These are phyloP conservation scores for Toxonevra muliebris DNA, from an alignment of 2,888 invertebrate genomes.

Conservation along the genomic window DNA sequence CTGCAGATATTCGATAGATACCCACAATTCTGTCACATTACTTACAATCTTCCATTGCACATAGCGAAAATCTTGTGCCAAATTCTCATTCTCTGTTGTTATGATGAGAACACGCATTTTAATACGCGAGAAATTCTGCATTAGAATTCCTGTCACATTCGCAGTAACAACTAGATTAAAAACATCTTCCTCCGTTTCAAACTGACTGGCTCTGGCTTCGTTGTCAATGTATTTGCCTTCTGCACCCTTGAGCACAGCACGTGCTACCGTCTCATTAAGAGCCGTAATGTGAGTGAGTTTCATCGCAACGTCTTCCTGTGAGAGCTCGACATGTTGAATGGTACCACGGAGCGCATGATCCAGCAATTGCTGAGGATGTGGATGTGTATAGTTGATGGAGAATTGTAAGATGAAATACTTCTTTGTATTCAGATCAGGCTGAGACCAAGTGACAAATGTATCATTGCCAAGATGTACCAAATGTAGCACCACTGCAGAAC, in stretches of 20 bases:
- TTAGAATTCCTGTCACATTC: constrained; percentile 61
- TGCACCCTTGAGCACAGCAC: constrained; percentile 51
- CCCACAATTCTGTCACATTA: constrained; percentile 20
- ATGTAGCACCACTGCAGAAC: constrained; percentile 51
- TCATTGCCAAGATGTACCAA: constrained; percentile 54
- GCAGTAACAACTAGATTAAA: constrained; percentile 58
- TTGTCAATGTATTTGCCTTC: constrained; percentile 55
- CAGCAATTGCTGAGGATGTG: constrained; percentile 53
- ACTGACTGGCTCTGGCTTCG: constrained; percentile 47
- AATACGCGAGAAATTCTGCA: constrained; percentile 57
- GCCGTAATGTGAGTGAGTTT: constrained; percentile 51
- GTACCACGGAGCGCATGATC: constrained; percentile 51
- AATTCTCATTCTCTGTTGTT: constrained; percentile 58
- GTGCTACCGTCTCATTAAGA: constrained; percentile 47
- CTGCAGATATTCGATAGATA: background rate
- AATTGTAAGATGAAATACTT: constrained; percentile 61
- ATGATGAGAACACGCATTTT: constrained; percentile 61
- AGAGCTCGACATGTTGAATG: constrained; percentile 49
- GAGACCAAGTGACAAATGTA: constrained; percentile 59
- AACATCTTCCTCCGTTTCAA: constrained; percentile 56
- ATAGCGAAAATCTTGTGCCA: constrained; percentile 61
- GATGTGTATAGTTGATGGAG: constrained; percentile 55
- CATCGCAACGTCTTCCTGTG: constrained; percentile 50
- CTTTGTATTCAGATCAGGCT: constrained; percentile 54
- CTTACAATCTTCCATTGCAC: constrained; percentile 64